Evolutionary conservation across 2,113 vertebrate genomes (phyloP), one percentile per base, ranked within the genome.

Genomic region (Tragulus kanchil): DNA sequence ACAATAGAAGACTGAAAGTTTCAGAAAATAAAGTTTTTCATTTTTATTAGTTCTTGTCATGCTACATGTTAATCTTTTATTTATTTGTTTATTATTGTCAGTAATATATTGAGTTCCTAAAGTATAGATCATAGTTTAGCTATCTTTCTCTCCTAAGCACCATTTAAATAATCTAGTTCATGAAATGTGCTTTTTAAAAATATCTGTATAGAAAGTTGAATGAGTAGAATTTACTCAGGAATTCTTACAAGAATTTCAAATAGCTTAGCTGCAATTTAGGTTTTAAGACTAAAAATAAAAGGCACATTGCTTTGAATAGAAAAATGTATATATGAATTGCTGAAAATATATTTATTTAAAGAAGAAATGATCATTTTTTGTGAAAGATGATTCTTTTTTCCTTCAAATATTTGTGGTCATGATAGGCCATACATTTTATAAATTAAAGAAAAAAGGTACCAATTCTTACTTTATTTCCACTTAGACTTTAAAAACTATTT

Each of bases 321-420:
- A 93, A 86, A 90, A 79, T 5, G 31, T 42, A 56, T 45, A 62
- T 10, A 19, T 84, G 62, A 81, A 65, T 92, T 77, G 65, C 58
- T 82, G 42, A 93, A 96, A 87, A 89, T 2, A 19, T 78, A 13
- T 89, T 56, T 52, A 45, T 97, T 94, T 86, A 6, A 81, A 77
- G 69, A 26, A 69, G 8, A 54, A 9, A 42, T 36, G 15, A 8
- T 91, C 10, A 90, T 89, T 90, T 25, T 48, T n/a, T 94, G 71
- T 67, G 16, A 77, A 12, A 85, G 54, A 84, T 78, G 23, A 90
- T 73, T 78, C 36, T 50, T 91, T 81, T 83, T 25, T 45, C 94
- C 42, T 85, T 95, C 58, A 86, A 84, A 82, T 85, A 84, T 54
- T 85, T 28, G 4, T 87, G 19, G n/a, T 62, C 31, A 71, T 84